A percentile compares a stretch with the other conserved stretches of the same genome.
Evolutionary conservation across 2,888 invertebrate genomes (phyloP).

Genomic region (Brachyopa scutellaris): DNA sequence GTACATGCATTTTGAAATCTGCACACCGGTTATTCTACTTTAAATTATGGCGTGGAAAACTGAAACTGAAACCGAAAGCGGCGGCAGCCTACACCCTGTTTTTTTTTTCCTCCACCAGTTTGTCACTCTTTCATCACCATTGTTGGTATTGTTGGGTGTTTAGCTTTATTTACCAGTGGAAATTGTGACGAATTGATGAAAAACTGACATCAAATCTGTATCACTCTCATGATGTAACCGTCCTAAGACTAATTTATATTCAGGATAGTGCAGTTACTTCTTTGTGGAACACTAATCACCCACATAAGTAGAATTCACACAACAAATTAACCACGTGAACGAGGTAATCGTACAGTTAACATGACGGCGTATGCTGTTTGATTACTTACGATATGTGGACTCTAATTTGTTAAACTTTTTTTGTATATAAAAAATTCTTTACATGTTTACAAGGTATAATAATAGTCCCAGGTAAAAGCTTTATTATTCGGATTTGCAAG

Average conservation of each 20-base stretch:
- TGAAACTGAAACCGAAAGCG: conserved; percentile 28
- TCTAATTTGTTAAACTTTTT: too few species aligned
- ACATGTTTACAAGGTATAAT: too few species aligned
- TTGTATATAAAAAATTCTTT: too few species aligned
- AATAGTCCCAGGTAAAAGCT: too few species aligned
- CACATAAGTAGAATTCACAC: neutral
- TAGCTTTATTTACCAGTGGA: conserved; percentile 18
- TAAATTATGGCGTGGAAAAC: conserved; percentile 61
- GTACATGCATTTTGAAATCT: conserved; percentile 62
- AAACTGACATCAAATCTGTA: conserved; percentile 8
- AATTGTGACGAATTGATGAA: conserved; percentile 46
- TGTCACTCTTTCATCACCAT: conserved; percentile 63
- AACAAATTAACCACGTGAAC: neutral
- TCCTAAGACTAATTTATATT: conserved; percentile 31
- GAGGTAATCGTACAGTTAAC: neutral
- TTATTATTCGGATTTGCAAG: too few species aligned
- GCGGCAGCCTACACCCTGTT: conserved; percentile 51
- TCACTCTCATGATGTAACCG: conserved; percentile 37
- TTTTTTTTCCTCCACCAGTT: conserved; percentile 35
- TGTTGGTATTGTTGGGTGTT: neutral
- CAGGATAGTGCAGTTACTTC: conserved; percentile 4
- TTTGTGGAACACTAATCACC: conserved; percentile 19
- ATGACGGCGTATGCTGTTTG: neutral
- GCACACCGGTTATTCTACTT: conserved; percentile 68
- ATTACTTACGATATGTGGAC: neutral